A percentile compares a stretch with the other conserved stretches of the same genome.
These are phyloP conservation scores for Polymixis flavicincta DNA, from an alignment of 2,888 invertebrate species.

Conservation along the genomic window DNA sequence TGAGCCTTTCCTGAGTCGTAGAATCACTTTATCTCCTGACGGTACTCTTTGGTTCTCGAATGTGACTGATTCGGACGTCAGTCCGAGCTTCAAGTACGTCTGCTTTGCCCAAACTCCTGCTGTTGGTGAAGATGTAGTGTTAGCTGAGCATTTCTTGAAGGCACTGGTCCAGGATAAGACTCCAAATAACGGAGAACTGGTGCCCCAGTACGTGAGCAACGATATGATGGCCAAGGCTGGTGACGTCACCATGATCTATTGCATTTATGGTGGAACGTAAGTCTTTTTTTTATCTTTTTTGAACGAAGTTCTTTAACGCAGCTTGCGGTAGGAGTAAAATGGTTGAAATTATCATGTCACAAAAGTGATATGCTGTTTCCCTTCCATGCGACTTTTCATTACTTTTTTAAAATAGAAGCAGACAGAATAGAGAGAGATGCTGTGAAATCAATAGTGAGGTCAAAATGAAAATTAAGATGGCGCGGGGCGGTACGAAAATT, in stretches of 20 bases:
- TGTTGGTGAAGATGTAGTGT: slow-evolving; percentile 68
- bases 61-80: slow-evolving; percentile 76
- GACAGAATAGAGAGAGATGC: no score
- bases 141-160: slow-evolving; percentile 80
- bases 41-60: slow-evolving; percentile 82
- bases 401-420: no score
- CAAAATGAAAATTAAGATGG: no score
- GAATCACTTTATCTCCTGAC: slow-evolving; percentile 78
- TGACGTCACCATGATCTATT: slow-evolving; percentile 79
- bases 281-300: slow-evolving; percentile 58
- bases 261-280: slow-evolving; percentile 86
- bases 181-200: slow-evolving; percentile 73
- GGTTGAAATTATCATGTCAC: background rate
- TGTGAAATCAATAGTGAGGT: no score
- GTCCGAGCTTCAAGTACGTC: slow-evolving; percentile 76
- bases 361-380: background rate
- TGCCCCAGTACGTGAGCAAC: slow-evolving; percentile 78
- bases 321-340: background rate
- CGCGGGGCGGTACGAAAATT: no score
- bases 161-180: slow-evolving; percentile 69
- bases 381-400: background rate
- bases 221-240: slow-evolving; percentile 77
- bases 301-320: background rate
- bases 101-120: slow-evolving; percentile 80
- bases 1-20: slow-evolving; percentile 69